A percentile compares a stretch with the other conserved stretches of the same genome.
These are phyloP conservation scores for Parotocinclus haroldoi DNA, from an alignment of 2,797 vertebrate species.

Conservation along the genomic window DNA sequence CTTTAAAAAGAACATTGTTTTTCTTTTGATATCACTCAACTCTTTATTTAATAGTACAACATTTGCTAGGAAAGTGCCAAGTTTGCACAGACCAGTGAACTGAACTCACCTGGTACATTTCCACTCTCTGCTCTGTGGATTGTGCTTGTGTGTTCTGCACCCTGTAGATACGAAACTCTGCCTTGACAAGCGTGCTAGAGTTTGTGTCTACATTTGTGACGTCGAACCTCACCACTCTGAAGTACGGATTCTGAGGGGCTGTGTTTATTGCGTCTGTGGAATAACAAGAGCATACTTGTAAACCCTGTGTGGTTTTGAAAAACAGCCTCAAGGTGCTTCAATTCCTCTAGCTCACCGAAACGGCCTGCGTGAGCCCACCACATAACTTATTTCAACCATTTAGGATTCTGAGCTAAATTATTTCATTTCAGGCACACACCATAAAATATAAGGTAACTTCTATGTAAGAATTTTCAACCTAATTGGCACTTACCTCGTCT, in stretches of 20 bases:
- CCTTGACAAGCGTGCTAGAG: conserved; percentile 75
- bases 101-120: conserved; percentile 74
- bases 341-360: conserved; percentile 17
- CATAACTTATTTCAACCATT: not conserved
- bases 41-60: not conserved
- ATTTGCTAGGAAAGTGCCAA: not conserved
- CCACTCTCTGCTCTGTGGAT: conserved; percentile 76
- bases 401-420: not conserved
- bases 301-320: conserved; percentile 5
- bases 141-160: conserved; percentile 72
- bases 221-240: conserved; percentile 74
- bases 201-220: conserved; percentile 71
- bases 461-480: too few relatives aligned
- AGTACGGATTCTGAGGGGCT: conserved; percentile 62
- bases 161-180: conserved; percentile 79
- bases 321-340: conserved; percentile 29
- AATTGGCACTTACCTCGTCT: too few relatives aligned
- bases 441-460: too few relatives aligned
- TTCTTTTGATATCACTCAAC: not conserved
- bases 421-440: too few relatives aligned
- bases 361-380: conserved; percentile 22
- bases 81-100: not conserved
- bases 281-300: conserved; percentile 18
- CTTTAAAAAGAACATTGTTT: not conserved
- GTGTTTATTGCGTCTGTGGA: conserved; percentile 69